phyloP scores from a whole-genome alignment of 2,797 vertebrate species.

The Delichon dasypus region DNA sequence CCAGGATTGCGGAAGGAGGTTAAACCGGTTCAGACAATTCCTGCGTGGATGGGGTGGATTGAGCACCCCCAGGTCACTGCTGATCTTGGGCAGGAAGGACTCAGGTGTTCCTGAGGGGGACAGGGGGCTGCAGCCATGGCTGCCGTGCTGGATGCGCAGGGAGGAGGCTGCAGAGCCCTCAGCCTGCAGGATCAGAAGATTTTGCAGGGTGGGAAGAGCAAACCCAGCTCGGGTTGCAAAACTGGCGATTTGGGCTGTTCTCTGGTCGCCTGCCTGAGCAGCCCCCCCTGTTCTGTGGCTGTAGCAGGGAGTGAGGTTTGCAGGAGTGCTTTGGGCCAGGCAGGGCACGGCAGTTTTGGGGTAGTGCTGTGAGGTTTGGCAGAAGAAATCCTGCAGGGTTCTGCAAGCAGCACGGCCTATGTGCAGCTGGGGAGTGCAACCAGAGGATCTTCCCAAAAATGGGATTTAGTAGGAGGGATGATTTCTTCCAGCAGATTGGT shows the following conservation, averaged over 20 bases:
- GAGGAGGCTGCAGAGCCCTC: not conserved
- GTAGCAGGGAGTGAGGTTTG: not conserved
- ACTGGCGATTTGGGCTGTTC: accelerated
- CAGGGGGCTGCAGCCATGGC: not conserved
- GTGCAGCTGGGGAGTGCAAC: not conserved
- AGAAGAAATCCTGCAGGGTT: not conserved
- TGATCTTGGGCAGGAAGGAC: not conserved
- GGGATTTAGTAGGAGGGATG: not conserved
- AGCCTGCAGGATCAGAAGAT: accelerated
- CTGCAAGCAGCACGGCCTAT: not conserved
- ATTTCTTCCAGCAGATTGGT: not conserved
- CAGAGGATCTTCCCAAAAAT: not conserved
- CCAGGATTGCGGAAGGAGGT: not conserved
- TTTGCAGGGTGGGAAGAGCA: not conserved
- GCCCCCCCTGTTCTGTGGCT: not conserved
- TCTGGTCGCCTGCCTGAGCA: not conserved
- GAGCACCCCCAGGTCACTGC: not conserved
- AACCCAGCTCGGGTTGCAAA: not conserved
- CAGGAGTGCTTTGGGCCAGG: not conserved
- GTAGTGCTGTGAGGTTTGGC: not conserved
- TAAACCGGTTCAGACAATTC: not conserved
- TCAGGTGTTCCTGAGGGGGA: accelerated
- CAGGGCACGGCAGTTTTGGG: not conserved
- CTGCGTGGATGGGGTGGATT: not conserved
- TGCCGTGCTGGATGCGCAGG: not conserved